Evolutionary conservation across 2,113 vertebrate genomes (phyloP), one percentile per base, ranked within the genome.

Genomic region (Ailurus styani): DNA sequence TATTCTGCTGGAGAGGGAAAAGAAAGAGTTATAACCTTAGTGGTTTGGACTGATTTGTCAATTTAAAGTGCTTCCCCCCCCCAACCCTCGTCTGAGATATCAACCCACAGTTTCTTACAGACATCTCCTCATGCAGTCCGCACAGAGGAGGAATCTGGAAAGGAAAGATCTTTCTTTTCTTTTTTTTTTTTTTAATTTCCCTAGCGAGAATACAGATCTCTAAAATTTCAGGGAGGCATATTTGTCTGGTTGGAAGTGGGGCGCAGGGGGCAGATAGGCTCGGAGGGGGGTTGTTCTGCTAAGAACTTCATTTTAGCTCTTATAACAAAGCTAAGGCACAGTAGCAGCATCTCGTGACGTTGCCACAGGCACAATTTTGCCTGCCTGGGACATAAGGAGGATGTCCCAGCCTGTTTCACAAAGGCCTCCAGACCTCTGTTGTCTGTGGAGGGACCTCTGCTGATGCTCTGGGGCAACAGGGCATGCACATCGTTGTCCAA

Each of bases 11-110:
- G 95, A 98, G 96, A 98, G 95, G 8, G 37, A 92, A 95, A 78
- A 97, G 72, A 98, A 97, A 96, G 96, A 99, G 96, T 98, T 98
- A 98, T 95, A 98, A 98, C 98, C 97, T 98, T 97, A 97, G 98
- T 95, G 99, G 98, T 98, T 98, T 98, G 98, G 98, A 98, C 97
- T 97, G 98, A 99, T 98, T 98, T 98, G 98, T 98, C 98, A 94
- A 97, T 98, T 98, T 98, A 98, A 98, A 98, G 85, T 62, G n/a
- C 42, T 57, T 40, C 7, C 25, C 20, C 52, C 66, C 34, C 93
- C 20, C 4, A 3, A 3, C 23, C 12, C 52, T 62, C 31, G 90
- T 97, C 97, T 98, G 97, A 96, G 97, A 37, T 97, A 98, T 88
- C 93, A 97, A 88, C 81, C 98, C 98, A 98, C 97, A 98, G 93